Percentiles rank a stretch among this genome's conserved stretches.
phyloP scores from a whole-genome alignment of 2,797 vertebrate genomes.

The Pseudochaenichthys georgianus region DNA sequence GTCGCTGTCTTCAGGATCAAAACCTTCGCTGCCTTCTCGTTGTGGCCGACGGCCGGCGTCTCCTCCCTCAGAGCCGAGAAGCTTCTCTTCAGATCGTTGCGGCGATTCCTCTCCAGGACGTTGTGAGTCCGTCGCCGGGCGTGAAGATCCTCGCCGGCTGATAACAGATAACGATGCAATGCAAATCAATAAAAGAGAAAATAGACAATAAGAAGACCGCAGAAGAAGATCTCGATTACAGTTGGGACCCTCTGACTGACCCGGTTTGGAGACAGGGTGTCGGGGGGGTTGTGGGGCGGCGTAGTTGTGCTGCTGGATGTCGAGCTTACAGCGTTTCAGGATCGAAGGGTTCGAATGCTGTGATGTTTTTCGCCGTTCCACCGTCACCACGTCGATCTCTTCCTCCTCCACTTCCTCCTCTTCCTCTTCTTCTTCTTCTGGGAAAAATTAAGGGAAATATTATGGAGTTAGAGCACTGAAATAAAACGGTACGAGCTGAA shows the following conservation, averaged over 20 bases:
- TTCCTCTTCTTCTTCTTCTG: constrained; percentile 65
- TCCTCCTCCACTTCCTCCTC: constrained; percentile 72
- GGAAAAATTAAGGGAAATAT: background rate
- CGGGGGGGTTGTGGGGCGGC: constrained; percentile 87
- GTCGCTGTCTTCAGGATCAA: constrained; percentile 92
- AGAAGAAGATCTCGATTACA: too few relatives aligned
- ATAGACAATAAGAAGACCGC: too few relatives aligned
- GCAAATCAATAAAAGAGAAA: too few relatives aligned
- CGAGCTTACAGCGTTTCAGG: constrained; percentile 91
- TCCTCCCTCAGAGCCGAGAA: constrained; percentile 91
- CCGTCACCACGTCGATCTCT: constrained; percentile 94
- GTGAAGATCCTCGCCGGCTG: constrained; percentile 80
- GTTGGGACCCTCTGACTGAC: background rate
- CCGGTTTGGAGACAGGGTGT: constrained; percentile 74
- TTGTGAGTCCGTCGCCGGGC: constrained; percentile 94
- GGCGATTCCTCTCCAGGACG: constrained; percentile 92
- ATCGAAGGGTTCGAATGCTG: constrained; percentile 78
- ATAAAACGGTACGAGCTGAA: too few relatives aligned
- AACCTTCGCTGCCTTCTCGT: constrained; percentile 92
- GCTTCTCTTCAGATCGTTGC: constrained; percentile 92
- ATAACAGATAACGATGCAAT: too few relatives aligned
- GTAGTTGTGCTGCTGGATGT: constrained; percentile 94
- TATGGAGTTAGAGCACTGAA: background rate
- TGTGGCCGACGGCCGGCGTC: constrained; percentile 90
- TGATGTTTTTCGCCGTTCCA: constrained; percentile 82